A percentile compares a stretch with the other conserved stretches of the same genome.
Conservation (phyloP, 2,888 invertebrate genomes). For the Amorpha juglandis region DNA sequence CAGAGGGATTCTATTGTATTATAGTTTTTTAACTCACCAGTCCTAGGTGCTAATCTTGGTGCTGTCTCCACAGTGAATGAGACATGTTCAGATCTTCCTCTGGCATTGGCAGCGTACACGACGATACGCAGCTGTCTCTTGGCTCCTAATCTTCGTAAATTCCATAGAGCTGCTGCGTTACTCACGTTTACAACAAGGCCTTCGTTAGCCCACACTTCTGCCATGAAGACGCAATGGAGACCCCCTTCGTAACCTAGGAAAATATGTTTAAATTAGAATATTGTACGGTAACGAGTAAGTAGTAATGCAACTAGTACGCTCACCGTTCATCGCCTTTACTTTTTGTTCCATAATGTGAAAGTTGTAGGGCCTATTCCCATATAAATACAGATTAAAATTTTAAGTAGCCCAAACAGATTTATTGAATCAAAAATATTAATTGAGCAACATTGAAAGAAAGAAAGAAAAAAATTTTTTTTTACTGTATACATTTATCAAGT, state of each 20-base stretch:
- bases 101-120: constrained; percentile 92
- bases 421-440: no score
- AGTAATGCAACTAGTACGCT: no score
- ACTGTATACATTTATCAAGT: no score
- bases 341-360: no score
- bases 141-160: constrained; percentile 90
- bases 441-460: no score
- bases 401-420: no score
- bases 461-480: no score
- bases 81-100: constrained; percentile 91
- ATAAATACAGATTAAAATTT: no score
- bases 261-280: neutral
- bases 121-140: constrained; percentile 90
- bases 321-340: no score
- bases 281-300: no score
- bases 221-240: constrained; percentile 88
- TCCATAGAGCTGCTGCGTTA: constrained; percentile 89
- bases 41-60: constrained; percentile 65
- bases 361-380: no score
- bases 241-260: constrained; percentile 90
- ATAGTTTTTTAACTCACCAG: constrained; percentile 54
- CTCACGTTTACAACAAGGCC: constrained; percentile 88
- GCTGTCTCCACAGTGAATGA: constrained; percentile 71
- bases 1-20: no score
- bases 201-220: constrained; percentile 88